phyloP scores from a whole-genome alignment of 2,797 vertebrate species.

The Denticeps clupeoides region DNA sequence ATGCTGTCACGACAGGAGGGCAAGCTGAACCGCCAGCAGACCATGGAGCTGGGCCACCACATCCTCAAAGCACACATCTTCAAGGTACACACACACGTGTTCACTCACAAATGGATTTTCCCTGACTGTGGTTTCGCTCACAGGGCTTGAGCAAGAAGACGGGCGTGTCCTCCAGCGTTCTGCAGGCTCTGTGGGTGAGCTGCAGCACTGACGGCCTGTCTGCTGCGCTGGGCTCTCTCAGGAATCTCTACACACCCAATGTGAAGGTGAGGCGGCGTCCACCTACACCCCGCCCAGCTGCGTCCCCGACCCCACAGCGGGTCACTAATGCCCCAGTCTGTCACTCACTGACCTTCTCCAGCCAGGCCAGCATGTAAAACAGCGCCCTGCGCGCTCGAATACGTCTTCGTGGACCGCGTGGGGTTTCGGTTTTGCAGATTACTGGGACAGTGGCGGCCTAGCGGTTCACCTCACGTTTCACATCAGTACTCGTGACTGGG shows the following conservation, averaged over 20 bases:
- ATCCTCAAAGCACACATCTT: conserved; percentile 98
- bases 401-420: too few species aligned
- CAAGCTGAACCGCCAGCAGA: conserved; percentile 94
- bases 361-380: too few species aligned
- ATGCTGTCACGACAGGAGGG: conserved; percentile 96
- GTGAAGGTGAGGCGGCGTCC: conserved; percentile 98
- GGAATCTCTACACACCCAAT: conserved; percentile 96
- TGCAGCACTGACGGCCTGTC: conserved; percentile 91
- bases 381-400: too few species aligned
- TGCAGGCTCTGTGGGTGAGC: conserved; percentile 92
- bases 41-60: conserved; percentile 96
- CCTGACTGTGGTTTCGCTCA: conserved; percentile 23
- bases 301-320: too few species aligned
- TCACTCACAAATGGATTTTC: not conserved
- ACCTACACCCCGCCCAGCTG: too few species aligned
- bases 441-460: too few species aligned
- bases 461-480: too few species aligned
- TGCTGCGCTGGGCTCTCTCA: conserved; percentile 84
- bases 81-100: conserved; percentile 65
- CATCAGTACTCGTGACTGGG: too few species aligned
- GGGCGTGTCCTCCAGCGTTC: conserved; percentile 89
- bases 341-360: too few species aligned
- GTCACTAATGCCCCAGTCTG: too few species aligned
- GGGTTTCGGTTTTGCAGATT: too few species aligned
- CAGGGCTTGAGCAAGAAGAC: conserved; percentile 94